These are phyloP conservation scores for Procapra przewalskii DNA, from an alignment of 2,113 vertebrate genomes.

Conservation along the genomic window DNA sequence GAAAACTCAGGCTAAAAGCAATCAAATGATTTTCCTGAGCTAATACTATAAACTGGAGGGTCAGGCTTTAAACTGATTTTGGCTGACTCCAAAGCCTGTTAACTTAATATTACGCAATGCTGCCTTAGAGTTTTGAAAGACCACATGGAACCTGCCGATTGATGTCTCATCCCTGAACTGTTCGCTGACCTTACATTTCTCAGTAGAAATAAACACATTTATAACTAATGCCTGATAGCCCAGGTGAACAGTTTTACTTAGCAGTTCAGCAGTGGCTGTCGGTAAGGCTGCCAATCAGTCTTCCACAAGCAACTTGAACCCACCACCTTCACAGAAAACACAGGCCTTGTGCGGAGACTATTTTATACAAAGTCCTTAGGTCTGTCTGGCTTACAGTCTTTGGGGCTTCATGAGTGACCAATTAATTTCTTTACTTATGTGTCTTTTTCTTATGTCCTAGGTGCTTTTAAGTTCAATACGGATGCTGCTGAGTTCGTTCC, in stretches of 20 bases:
- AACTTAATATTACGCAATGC: constrained; percentile 19
- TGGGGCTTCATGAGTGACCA: not conserved
- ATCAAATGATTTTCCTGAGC: not conserved
- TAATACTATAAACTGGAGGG: not conserved
- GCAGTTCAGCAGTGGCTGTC: not conserved
- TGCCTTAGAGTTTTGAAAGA: constrained; percentile 49
- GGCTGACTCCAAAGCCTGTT: constrained; percentile 40
- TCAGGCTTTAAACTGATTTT: constrained; percentile 35
- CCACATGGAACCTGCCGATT: not conserved
- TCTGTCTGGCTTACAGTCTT: not conserved
- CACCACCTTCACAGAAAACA: not conserved
- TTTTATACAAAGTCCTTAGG: not conserved
- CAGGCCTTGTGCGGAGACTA: not conserved
- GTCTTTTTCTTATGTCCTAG: constrained; percentile 61
- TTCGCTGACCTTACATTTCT: constrained; percentile 5
- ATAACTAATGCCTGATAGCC: not conserved
- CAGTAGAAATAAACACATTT: not conserved
- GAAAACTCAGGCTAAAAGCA: not conserved
- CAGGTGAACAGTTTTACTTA: not conserved
- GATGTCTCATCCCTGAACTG: not conserved
- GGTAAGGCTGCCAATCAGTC: not conserved
- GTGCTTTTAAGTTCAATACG: constrained; percentile 81
- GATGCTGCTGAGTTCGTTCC: constrained; percentile 82
- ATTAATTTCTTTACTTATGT: constrained; percentile 41
- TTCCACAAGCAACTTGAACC: not conserved